These are phyloP conservation scores for Rhyacophila evoluta DNA, from an alignment of 2,888 invertebrate genomes.

Conservation along the genomic window DNA sequence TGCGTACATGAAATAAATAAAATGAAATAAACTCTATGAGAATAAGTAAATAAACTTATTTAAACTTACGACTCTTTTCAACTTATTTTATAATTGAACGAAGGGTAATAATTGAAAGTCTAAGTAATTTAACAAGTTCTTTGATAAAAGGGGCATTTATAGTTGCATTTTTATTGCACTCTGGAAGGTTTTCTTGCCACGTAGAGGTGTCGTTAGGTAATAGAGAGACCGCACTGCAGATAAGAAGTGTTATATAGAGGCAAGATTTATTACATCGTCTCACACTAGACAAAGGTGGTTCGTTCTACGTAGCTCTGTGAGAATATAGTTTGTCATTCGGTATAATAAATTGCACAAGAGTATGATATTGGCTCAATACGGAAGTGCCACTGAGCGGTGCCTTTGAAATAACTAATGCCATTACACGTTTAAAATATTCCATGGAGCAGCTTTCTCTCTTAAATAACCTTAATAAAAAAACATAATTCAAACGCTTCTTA, in stretches of 20 bases:
- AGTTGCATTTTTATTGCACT: slow-evolving; percentile 33
- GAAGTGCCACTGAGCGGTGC: neutral
- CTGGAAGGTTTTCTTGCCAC: slow-evolving; percentile 20
- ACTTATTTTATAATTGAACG: too few species aligned
- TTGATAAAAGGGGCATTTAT: neutral
- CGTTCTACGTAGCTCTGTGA: neutral
- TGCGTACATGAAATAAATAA: too few species aligned
- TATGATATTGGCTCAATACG: slow-evolving; percentile 28
- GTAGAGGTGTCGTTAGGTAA: slow-evolving; percentile 36
- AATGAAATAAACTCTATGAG: too few species aligned
- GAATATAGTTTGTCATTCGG: slow-evolving; percentile 39
- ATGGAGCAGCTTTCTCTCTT: neutral
- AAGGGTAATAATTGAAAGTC: too few species aligned
- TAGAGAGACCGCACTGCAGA: slow-evolving; percentile 50
- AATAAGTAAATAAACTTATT: too few species aligned
- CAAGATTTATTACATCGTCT: slow-evolving; percentile 48
- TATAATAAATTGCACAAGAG: slow-evolving; percentile 36
- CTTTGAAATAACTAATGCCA: neutral
- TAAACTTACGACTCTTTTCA: too few species aligned
- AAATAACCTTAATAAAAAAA: neutral
- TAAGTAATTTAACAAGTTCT: neutral
- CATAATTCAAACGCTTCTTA: neutral
- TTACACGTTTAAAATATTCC: neutral
- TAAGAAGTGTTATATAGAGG: slow-evolving; percentile 45
- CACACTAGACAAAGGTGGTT: slow-evolving; percentile 44